Base-by-base conservation (phyloP, 1,140 invertebrate genomes). In the Popillia japonica region DNA sequence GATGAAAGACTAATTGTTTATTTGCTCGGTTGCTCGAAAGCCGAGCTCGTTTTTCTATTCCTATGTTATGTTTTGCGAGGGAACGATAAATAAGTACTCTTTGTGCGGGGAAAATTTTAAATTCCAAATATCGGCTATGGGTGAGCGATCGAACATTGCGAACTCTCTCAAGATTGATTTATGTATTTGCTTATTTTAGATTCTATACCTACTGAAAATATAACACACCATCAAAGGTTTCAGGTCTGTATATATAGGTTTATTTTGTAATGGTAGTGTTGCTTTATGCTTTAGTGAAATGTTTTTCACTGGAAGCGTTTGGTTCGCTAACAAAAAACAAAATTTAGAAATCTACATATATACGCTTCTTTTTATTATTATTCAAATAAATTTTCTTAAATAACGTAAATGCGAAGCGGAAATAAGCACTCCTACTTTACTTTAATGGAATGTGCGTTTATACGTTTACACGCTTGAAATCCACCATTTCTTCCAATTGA, bases 101-200 rank as follows among this genome's bases (percentile, higher is more conserved):
- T 9, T 44, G 9, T 44, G 14, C 14, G 42, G 42, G 17, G 48
- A 7, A 17, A 55, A 55, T 55, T 55, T 55, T 55, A 55, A n/a
- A 55, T 55, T 55, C 14, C 17, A 14, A n/a, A 14, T 55, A n/a
- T n/a, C 14, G 48, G 9, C 48, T 55, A 0, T n/a, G 17, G 14
- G 14, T 6, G 48, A 55, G 48, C 48, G 48, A 55, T 55, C 48
- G 48, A 55, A 17, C 9, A 14, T 6, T 55, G 48, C 48, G 48
- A 55, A 55, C 48, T 17, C 17, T 55, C 48, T 55, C 17, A 55
- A 55, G 48, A 55, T 17, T 55, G 48, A 55, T 55, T 55, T 55
- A 55, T 55, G 48, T n/a, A n/a, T 55, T 55, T 55, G 48, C 48
- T 55, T n/a, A 55, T 55, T 55, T 55, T 55, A 55, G 48, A 55